These are phyloP conservation scores for Pipistrellus pipistrellus DNA, from an alignment of 2,797 vertebrate species.

Conservation along the genomic window DNA sequence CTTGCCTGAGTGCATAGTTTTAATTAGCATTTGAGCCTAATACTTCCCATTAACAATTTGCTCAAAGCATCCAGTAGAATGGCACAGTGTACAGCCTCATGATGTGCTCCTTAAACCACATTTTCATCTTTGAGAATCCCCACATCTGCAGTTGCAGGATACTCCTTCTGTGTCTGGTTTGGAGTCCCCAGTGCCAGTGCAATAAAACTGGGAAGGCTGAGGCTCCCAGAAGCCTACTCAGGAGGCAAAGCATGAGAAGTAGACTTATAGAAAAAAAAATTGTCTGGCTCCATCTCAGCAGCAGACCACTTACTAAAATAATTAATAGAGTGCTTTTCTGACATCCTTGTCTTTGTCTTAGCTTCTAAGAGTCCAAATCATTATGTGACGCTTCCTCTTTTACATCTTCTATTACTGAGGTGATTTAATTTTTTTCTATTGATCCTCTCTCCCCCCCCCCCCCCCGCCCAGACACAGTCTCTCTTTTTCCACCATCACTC, in stretches of 20 bases:
- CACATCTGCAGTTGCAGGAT: background rate
- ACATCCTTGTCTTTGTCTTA: background rate
- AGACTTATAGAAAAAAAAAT: background rate
- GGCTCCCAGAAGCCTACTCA: background rate
- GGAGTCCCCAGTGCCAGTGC: background rate
- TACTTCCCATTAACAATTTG: constrained; percentile 17
- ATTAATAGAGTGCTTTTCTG: background rate
- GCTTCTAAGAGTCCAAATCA: background rate
- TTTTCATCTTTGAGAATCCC: background rate
- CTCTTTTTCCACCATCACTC: background rate
- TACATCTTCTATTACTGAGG: background rate
- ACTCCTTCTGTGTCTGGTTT: background rate
- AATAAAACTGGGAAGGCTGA: background rate
- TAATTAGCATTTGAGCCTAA: constrained; percentile 64
- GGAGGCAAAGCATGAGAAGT: background rate
- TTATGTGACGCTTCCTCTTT: background rate
- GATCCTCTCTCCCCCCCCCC: too few species aligned
- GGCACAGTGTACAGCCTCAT: background rate
- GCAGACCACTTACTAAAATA: background rate
- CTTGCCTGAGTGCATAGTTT: constrained; percentile 13
- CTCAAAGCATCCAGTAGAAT: constrained; percentile 9
- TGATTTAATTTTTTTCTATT: constrained; percentile 18
- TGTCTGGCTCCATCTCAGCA: background rate
- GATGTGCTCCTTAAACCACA: background rate
- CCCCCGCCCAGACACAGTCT: background rate